phyloP scores from a whole-genome alignment of 2,888 invertebrate species.

The Andrena bicolor region DNA sequence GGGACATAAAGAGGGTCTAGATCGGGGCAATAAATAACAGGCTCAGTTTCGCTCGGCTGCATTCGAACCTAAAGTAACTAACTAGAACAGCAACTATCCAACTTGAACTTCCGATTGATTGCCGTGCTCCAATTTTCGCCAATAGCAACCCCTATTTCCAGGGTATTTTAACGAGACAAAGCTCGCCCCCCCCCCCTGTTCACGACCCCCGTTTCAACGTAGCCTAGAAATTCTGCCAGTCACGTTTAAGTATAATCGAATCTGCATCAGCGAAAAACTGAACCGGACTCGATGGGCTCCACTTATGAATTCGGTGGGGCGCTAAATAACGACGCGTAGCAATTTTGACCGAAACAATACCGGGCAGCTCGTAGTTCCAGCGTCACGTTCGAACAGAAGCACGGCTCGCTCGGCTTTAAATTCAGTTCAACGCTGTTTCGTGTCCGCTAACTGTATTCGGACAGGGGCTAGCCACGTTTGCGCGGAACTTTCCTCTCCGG shows the following conservation, averaged over 20 bases:
- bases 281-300: background rate
- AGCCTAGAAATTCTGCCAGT: background rate
- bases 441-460: slow-evolving; percentile 6
- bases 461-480: background rate
- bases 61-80: slow-evolving; percentile 17
- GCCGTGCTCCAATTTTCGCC: slow-evolving; percentile 17
- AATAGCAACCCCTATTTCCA: background rate
- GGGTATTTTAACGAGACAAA: slow-evolving; percentile 1
- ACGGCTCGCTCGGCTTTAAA: slow-evolving; percentile 15
- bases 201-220: background rate
- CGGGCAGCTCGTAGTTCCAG: background rate
- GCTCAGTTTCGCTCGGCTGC: background rate
- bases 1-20: background rate
- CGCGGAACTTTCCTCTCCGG: background rate
- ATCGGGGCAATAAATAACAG: slow-evolving; percentile 30
- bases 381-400: slow-evolving; percentile 14
- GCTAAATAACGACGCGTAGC: background rate
- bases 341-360: slow-evolving; percentile 17
- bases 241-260: background rate
- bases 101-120: slow-evolving; percentile 37
- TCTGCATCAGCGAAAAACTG: background rate
- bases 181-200: background rate
- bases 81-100: slow-evolving; percentile 2
- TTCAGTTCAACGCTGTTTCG: background rate
- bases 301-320: background rate